Evolutionary conservation across 2,888 invertebrate genomes (phyloP).

Genomic region (Agrotis puta): DNA sequence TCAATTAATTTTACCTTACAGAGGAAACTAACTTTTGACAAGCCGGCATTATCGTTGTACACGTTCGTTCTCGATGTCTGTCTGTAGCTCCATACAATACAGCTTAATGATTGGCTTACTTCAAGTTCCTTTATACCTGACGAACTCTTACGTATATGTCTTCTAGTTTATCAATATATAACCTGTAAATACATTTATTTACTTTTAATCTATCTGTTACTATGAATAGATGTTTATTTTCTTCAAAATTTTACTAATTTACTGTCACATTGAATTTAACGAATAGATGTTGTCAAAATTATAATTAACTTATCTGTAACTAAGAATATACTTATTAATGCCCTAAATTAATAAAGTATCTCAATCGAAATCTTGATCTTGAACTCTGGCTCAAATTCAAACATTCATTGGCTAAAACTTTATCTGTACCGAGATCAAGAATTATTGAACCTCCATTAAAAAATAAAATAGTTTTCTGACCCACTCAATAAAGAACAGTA

Average conservation of each 20-base stretch:
- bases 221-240: slow-evolving; percentile 20
- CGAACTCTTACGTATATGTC: slow-evolving; percentile 13
- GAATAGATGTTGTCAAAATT: slow-evolving; percentile 26
- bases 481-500: no score
- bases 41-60: slow-evolving; percentile 45
- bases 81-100: slow-evolving; percentile 50
- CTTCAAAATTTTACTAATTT: slow-evolving; percentile 29
- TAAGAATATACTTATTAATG: no score
- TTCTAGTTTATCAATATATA: not conserved
- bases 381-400: no score
- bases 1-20: no score
- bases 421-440: no score
- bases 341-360: no score
- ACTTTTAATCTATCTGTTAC: slow-evolving; percentile 30
- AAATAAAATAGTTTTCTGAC: no score
- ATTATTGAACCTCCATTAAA: no score
- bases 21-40: slow-evolving; percentile 33
- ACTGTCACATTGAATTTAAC: slow-evolving; percentile 15
- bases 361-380: no score
- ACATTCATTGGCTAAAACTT: no score
- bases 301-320: not conserved
- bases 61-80: slow-evolving; percentile 46
- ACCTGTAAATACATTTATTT: slow-evolving; percentile 44
- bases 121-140: slow-evolving; percentile 1
- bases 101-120: slow-evolving; percentile 61